A percentile compares a stretch with the other conserved stretches of the same genome.
phyloP scores from a whole-genome alignment of 2,113 vertebrate species.

The Bujurquina vittata region DNA sequence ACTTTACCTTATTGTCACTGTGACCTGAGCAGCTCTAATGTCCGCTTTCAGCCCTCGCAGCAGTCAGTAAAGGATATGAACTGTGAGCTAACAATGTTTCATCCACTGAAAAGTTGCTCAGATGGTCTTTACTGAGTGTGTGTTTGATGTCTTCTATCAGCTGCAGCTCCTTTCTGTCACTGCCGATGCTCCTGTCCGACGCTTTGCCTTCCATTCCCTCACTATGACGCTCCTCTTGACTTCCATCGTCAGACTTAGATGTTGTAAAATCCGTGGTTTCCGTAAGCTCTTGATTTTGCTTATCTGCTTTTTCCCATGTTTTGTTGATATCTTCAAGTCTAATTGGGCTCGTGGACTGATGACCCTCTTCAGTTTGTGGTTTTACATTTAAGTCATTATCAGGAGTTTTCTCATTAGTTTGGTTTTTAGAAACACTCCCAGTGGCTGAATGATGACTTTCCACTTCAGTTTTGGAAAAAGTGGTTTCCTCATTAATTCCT shows the following conservation, averaged over 20 bases:
- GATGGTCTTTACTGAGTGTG: constrained; percentile 58
- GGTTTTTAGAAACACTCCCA: constrained; percentile 17
- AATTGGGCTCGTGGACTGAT: not conserved
- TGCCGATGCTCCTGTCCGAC: not conserved
- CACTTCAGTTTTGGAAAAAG: constrained; percentile 35
- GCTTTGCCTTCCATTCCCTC: constrained; percentile 12
- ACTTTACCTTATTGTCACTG: not conserved
- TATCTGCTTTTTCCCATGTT: not conserved
- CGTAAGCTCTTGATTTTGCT: constrained; percentile 44
- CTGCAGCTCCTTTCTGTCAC: constrained; percentile 14
- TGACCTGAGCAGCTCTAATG: constrained; percentile 39
- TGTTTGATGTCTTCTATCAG: constrained; percentile 59
- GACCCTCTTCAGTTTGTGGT: constrained; percentile 2
- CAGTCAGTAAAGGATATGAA: constrained; percentile 60
- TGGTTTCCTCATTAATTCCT: constrained; percentile 9
- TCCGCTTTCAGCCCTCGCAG: constrained; percentile 52
- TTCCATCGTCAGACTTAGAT: constrained; percentile 49
- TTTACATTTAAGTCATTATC: not conserved
- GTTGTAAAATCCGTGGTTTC: constrained; percentile 32
- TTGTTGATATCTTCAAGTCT: not conserved
- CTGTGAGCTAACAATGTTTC: constrained; percentile 54
- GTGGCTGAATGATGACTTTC: constrained; percentile 40
- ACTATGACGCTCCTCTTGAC: constrained; percentile 8
- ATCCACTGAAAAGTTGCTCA: constrained; percentile 63
- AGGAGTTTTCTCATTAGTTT: constrained; percentile 4